Conservation (phyloP, 1,140 invertebrate species). For the Drosophila biarmipes region DNA sequence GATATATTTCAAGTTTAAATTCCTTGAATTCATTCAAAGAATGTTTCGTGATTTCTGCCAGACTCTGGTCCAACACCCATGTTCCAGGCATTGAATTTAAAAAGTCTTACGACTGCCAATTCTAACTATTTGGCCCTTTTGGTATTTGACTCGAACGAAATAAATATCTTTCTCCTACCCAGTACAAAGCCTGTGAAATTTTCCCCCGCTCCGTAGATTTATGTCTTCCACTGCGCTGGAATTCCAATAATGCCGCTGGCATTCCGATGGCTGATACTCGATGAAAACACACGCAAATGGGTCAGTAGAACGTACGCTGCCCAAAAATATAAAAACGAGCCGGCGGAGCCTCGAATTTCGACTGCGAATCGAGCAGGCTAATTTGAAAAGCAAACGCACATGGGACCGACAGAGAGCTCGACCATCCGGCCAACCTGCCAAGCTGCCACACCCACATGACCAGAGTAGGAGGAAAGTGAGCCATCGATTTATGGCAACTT, state of each 20-base stretch:
- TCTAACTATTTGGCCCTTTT: slow-evolving; percentile 15
- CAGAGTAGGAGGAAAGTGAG: slow-evolving; percentile 57
- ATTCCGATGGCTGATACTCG: slow-evolving; percentile 33
- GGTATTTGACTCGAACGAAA: slow-evolving; percentile 14
- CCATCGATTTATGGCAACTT: slow-evolving; percentile 63
- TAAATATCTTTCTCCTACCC: slow-evolving; percentile 5
- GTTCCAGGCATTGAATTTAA: neutral
- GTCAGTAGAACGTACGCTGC: slow-evolving; percentile 67
- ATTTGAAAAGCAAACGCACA: slow-evolving; percentile 70
- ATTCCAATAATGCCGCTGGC: slow-evolving; percentile 48
- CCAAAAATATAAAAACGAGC: slow-evolving; percentile 24
- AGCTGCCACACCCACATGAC: slow-evolving; percentile 29
- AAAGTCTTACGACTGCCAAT: slow-evolving; percentile 12
- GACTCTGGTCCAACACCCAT: neutral
- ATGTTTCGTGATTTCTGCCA: neutral
- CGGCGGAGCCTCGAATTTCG: slow-evolving; percentile 32
- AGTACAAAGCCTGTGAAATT: slow-evolving; percentile 19
- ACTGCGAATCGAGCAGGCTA: slow-evolving; percentile 67
- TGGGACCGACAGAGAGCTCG: slow-evolving; percentile 13
- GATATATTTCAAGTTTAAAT: neutral
- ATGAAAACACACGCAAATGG: slow-evolving; percentile 61
- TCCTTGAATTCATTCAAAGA: neutral
- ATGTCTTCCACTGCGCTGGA: slow-evolving; percentile 23
- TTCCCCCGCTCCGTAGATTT: slow-evolving; percentile 1
- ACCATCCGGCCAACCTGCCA: slow-evolving; percentile 1